Percentiles rank a stretch among this genome's conserved stretches.
phyloP scores from a whole-genome alignment of 2,797 vertebrate species.

The Pyrocephalus nanus region DNA sequence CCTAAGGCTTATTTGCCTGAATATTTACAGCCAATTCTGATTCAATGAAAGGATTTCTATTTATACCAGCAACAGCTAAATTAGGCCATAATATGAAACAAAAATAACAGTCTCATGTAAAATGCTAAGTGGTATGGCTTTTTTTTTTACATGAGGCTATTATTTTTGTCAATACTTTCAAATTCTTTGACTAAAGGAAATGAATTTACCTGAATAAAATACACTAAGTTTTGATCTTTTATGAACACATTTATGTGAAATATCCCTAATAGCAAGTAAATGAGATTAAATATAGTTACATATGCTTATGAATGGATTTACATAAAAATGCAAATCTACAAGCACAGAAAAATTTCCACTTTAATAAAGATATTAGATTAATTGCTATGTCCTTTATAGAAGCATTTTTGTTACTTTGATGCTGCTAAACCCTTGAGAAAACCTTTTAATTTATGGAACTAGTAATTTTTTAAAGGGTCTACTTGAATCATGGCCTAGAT shows the following conservation, averaged over 20 bases:
- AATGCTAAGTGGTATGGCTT: neutral
- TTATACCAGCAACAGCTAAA: neutral
- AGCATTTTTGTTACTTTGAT: neutral
- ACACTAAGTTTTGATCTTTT: neutral
- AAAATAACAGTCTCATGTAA: neutral
- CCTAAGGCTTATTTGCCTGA: neutral
- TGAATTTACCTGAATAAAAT: neutral
- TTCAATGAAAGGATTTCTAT: neutral
- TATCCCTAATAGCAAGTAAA: neutral
- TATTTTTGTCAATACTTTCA: neutral
- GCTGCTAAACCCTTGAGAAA: neutral
- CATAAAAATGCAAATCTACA: neutral
- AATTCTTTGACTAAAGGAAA: neutral
- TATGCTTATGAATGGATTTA: neutral
- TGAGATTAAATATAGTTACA: neutral
- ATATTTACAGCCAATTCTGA: neutral
- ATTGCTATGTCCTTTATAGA: neutral
- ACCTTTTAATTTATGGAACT: neutral
- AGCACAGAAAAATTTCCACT: neutral
- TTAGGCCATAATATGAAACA: neutral
- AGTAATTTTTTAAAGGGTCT: neutral
- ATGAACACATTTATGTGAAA: neutral
- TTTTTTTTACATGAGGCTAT: neutral
- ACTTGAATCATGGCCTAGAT: neutral
- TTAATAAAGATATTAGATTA: neutral